Conservation (phyloP, 2,888 invertebrate species). For the Diploptera punctata region DNA sequence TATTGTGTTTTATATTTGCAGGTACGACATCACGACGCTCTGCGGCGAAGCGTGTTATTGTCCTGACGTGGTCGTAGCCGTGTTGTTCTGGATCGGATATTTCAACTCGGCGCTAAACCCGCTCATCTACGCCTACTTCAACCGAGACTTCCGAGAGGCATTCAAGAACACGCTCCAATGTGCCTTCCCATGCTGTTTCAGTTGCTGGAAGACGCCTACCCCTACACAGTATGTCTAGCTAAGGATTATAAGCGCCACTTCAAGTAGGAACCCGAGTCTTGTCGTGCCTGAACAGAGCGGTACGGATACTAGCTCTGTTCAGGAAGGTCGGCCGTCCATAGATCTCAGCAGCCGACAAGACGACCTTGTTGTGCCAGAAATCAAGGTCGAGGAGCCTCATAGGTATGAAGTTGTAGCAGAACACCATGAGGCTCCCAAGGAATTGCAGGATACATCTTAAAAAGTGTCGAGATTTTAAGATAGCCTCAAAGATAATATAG, state of each 20-base stretch:
- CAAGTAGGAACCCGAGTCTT: constrained; percentile 11
- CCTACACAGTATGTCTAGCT: constrained; percentile 48
- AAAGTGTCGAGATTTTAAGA: too few relatives aligned
- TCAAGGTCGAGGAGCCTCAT: not conserved
- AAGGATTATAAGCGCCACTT: constrained; percentile 31
- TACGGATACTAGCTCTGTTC: not conserved
- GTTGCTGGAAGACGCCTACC: constrained; percentile 62
- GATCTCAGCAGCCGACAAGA: not conserved
- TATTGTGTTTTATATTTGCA: too few relatives aligned
- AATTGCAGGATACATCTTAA: too few relatives aligned
- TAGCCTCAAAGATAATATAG: too few relatives aligned
- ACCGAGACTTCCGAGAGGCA: constrained; percentile 95
- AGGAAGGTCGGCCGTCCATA: not conserved
- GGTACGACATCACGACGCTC: constrained; percentile 84
- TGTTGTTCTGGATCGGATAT: constrained; percentile 94
- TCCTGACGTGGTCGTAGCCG: constrained; percentile 70
- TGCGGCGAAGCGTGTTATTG: constrained; percentile 77
- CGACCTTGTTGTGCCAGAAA: not conserved
- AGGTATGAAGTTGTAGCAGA: not conserved
- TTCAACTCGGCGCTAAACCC: constrained; percentile 96
- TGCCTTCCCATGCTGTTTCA: constrained; percentile 81
- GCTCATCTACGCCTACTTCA: constrained; percentile 94
- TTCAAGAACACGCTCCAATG: constrained; percentile 91
- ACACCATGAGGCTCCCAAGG: constrained; percentile 5
- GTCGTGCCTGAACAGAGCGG: not conserved